Evolutionary conservation across 2,888 invertebrate genomes (phyloP), one percentile per base, ranked within the genome.

Genomic region (Tortricodes alternella): DNA sequence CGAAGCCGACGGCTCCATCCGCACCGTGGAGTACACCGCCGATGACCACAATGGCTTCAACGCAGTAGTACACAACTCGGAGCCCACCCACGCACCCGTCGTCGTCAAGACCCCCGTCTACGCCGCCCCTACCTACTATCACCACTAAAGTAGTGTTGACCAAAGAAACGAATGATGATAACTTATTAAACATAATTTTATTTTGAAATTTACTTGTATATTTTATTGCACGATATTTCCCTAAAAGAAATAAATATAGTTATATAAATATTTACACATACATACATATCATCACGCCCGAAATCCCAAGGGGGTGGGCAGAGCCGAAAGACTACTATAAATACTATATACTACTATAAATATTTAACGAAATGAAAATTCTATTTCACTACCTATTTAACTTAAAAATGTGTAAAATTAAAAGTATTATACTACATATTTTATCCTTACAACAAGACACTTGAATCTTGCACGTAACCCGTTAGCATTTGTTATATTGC

Each of bases 21-120:
- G 91, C 67, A 89, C 83, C 46, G 91, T 91, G 58, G 85, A 89
- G 70, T 91, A 91, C 75, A 77, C 79, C 66, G 91, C 89, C 21
- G 89, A 89, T 64, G 81, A 85, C 66, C 81, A 87, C 71, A 74
- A 64, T 60, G 91, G 91, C 62, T 91, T 76, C 70, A 76, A 76
- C 69, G 76, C 85, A 5, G 65, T 82, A 32, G 80, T 78, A 18
- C 70, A 70, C 60, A 73, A 79, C 60, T 68, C 68, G 1, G 71
- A 69, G n/a, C 60, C 58, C 49, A 41, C 58, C 7, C 50, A 39
- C 53, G 46, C 59, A 7, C 67, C 64, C 19, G 72, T 73, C 38
- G 43, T 32, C 46, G 43, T 62, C 62, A 62, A 62, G 57, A 51
- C 68, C 49, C 71, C 73, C n/a, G 68, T 65, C 3, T 58, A 63